phyloP scores from a whole-genome alignment of 2,113 vertebrate genomes.

The Halichoerus grypus region DNA sequence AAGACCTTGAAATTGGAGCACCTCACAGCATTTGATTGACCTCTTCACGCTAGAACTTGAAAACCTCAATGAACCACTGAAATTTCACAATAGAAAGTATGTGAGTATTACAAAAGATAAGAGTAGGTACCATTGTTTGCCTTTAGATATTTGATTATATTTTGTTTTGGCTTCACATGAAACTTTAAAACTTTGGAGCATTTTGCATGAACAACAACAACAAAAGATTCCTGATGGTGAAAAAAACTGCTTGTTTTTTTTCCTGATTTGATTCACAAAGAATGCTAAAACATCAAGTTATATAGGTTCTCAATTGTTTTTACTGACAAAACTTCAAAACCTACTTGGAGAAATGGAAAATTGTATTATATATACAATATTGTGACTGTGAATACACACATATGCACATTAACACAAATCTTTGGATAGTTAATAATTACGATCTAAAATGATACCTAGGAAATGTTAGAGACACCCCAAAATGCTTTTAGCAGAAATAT shows the following conservation, averaged over 20 bases:
- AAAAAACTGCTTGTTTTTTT: neutral
- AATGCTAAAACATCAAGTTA: neutral
- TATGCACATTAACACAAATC: neutral
- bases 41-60: neutral
- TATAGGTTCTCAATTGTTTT: neutral
- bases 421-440: slow-evolving; percentile 5
- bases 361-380: neutral
- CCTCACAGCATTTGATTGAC: neutral
- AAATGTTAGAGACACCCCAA: neutral
- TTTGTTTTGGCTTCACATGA: neutral
- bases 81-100: neutral
- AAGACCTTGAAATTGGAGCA: neutral
- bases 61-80: neutral
- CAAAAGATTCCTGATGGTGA: neutral
- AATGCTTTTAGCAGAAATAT: neutral
- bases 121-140: neutral
- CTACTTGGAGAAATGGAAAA: neutral
- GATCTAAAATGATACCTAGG: neutral
- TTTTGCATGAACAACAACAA: slow-evolving; percentile 8
- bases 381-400: neutral
- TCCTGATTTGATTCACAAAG: neutral
- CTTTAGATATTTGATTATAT: neutral
- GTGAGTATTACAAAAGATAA: neutral
- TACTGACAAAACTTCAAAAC: slow-evolving; percentile 5
- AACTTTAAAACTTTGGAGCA: neutral